Percentiles rank a stretch among this genome's conserved stretches.
phyloP scores from a whole-genome alignment of 92 coral and sea anemone genomes.

The Blastomussa wellsi region DNA sequence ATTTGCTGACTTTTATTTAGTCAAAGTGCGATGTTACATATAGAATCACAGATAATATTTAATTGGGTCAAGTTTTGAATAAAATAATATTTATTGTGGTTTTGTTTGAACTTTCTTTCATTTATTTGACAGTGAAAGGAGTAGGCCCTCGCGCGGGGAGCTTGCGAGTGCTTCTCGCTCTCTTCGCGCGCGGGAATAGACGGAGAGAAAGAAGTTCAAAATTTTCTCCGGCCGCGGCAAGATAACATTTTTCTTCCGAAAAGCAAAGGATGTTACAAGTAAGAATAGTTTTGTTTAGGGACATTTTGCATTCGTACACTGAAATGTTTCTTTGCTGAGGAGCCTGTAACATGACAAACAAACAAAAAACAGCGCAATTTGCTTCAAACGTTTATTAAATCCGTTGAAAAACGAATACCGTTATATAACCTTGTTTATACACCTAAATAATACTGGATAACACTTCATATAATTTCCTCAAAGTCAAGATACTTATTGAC shows the following conservation, averaged over 20 bases:
- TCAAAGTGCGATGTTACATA: not conserved
- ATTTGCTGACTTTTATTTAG: not conserved
- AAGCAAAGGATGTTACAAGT: not conserved
- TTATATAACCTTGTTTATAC: not conserved
- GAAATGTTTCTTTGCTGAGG: no score
- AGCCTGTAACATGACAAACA: not conserved
- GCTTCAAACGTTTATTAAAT: not conserved
- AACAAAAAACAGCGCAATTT: not conserved
- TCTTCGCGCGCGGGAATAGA: no score
- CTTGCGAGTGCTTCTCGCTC: not conserved
- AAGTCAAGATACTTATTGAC: not conserved
- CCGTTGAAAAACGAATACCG: not conserved
- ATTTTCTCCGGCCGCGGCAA: no score
- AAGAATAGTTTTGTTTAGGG: not conserved
- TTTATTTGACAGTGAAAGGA: not conserved
- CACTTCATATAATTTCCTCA: not conserved
- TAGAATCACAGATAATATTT: conserved; percentile 17
- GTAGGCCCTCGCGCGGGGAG: not conserved
- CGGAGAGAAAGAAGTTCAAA: no score
- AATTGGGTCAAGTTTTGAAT: conserved; percentile 21
- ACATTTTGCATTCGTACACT: not conserved
- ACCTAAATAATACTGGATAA: not conserved
- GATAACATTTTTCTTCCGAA: not conserved
- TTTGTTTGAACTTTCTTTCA: not conserved
- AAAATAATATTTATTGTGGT: conserved; percentile 34